Base-by-base conservation (phyloP, 2,113 vertebrate genomes). In the Forbesichthys agassizii region DNA sequence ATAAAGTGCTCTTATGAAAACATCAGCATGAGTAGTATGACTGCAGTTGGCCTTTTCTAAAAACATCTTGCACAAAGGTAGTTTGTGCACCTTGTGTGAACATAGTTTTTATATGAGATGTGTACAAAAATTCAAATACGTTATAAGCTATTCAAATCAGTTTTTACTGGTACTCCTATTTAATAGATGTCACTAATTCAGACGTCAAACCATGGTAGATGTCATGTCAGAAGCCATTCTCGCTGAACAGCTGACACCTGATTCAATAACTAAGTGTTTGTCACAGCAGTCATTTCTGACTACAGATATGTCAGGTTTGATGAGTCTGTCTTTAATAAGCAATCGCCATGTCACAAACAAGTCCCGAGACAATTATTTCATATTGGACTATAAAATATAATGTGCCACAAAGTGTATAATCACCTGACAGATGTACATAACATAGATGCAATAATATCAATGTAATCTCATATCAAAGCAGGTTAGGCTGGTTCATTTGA, bases 231-330 rank as follows among this genome's bases (percentile, higher is more conserved):
- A 68, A 53, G 49, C 9, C 46, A 48, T 13, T 27, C 11, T 27
- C 55, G 6, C 46, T 13, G 33, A 16, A 16, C 16, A 55, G 13
- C 56, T 73, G 68, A 72, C 49, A 68, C 71, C 80, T 27, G 79
- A 83, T 82, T 74, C 68, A 88, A 89, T 89, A 76, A 83, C n/a
- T 74, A 78, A 82, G 77, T 78, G 83, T 88, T 82, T 75, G 62
- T 79, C 71, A 61, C 79, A 68, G 56, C 47, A 57, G 13, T 56
- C 65, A 16, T 27, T 5, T 42, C 65, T 14, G 12, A 12, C 51
- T 12, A 61, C 49, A n/a, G 60, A 69, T 75, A 69, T 64, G 61
- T 79, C 76, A 54, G 2, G 4, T 66, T 70, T 65, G 76, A 86
- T 49, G 60, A 73, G 58, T 36, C 46, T 20, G 54, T 49, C 63